Evolutionary conservation across 2,888 invertebrate genomes (phyloP).

Genomic region (Pristionchus arcanus): DNA sequence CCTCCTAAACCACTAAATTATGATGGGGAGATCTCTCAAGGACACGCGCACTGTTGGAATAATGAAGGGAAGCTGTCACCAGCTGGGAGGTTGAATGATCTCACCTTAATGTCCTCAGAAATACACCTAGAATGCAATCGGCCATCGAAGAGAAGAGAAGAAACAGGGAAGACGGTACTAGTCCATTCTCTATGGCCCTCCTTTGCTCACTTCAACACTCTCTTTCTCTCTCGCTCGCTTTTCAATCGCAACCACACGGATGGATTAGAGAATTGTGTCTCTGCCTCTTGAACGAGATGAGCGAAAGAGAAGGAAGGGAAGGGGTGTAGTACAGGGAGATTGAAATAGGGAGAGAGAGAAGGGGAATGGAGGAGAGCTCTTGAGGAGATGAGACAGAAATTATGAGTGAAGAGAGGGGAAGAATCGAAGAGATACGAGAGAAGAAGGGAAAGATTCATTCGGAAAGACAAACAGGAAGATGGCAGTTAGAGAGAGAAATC

Average conservation of each 20-base stretch:
- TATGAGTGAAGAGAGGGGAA: neutral
- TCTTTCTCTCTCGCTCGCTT: constrained; percentile 36
- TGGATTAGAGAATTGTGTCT: constrained; percentile 44
- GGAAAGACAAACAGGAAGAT: constrained; percentile 46
- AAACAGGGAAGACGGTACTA: neutral
- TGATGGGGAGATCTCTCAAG: neutral
- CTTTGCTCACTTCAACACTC: neutral
- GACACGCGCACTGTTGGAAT: neutral
- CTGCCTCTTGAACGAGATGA: constrained; percentile 38
- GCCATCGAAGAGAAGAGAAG: constrained; percentile 46
- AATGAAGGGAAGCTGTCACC: neutral
- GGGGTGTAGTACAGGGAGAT: constrained; percentile 18
- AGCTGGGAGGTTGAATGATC: neutral
- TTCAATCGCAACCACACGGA: constrained; percentile 45
- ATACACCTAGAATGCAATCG: constrained; percentile 54
- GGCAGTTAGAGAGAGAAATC: constrained; percentile 18
- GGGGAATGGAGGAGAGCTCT: constrained; percentile 10
- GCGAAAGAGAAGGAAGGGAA: constrained; percentile 2
- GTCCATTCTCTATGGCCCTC: constrained; percentile 24
- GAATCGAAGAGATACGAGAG: constrained; percentile 17
- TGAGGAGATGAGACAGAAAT: neutral
- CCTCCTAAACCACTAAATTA: neutral
- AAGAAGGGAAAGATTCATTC: constrained; percentile 26
- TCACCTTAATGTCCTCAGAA: constrained; percentile 47
- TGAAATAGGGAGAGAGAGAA: neutral